phyloP scores from a whole-genome alignment of 2,888 invertebrate genomes.

The Metallyticus violacea region DNA sequence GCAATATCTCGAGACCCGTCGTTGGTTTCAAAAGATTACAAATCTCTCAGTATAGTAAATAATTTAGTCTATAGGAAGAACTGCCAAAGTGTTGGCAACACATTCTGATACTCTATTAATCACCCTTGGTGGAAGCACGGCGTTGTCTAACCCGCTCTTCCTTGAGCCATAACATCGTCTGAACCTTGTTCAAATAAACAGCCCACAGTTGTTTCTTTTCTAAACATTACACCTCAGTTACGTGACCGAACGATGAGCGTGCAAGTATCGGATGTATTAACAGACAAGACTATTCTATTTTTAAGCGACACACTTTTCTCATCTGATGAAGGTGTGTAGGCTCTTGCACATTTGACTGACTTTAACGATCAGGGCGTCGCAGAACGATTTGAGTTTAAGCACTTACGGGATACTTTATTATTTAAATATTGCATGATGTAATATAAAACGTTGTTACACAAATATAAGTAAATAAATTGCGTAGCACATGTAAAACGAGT shows the following conservation, averaged over 20 bases:
- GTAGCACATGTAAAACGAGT: too few relatives aligned
- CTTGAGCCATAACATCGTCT: not conserved
- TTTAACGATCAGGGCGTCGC: too few relatives aligned
- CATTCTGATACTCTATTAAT: not conserved
- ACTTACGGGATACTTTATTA: too few relatives aligned
- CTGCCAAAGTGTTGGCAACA: not conserved
- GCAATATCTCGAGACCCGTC: not conserved
- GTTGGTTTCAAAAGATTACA: not conserved
- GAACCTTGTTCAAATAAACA: not conserved
- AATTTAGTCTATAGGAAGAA: not conserved
- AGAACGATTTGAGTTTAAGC: too few relatives aligned
- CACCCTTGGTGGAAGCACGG: not conserved
- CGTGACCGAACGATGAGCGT: not conserved
- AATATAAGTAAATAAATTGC: too few relatives aligned
- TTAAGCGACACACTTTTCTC: not conserved
- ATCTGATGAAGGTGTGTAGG: too few relatives aligned
- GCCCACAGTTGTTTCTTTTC: not conserved
- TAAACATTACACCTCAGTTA: not conserved
- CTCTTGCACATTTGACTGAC: too few relatives aligned
- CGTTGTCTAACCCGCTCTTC: not conserved
- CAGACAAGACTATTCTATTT: not conserved
- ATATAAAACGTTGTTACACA: too few relatives aligned
- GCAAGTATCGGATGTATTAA: not conserved
- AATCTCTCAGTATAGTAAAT: not conserved
- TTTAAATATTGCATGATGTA: too few relatives aligned